Percentiles rank a stretch among this genome's conserved stretches.
Conservation (phyloP, 2,113 vertebrate species). For the Mus spicilegus region DNA sequence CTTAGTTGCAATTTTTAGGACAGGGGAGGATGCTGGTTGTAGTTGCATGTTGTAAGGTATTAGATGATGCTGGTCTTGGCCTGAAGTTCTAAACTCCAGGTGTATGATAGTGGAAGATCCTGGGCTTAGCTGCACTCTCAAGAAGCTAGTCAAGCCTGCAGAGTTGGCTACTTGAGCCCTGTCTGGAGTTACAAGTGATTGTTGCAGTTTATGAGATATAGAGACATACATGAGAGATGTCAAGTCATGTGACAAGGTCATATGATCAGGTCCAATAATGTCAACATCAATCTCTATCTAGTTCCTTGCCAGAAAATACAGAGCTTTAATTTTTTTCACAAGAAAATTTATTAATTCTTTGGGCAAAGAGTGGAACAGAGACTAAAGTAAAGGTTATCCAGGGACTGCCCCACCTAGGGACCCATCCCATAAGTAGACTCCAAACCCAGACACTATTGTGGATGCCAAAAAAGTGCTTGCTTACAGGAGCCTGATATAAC, state of each 20-base stretch:
- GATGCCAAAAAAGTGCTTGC: too few species aligned
- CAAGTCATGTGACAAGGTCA: neutral
- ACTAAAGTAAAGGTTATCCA: too few species aligned
- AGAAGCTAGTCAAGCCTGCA: neutral
- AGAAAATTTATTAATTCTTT: neutral
- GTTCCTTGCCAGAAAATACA: neutral
- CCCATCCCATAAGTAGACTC: too few species aligned
- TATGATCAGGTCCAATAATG: neutral
- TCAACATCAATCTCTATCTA: neutral
- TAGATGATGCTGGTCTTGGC: neutral
- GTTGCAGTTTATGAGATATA: neutral
- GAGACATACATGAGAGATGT: neutral
- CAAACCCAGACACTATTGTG: too few species aligned
- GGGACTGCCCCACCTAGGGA: too few species aligned
- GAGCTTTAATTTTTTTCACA: neutral
- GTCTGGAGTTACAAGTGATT: neutral
- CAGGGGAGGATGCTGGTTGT: accelerated
- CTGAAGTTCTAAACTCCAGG: neutral
- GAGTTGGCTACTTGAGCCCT: neutral
- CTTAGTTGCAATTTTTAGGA: too few species aligned
- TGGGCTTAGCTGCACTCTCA: neutral
- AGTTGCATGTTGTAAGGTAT: too few species aligned
- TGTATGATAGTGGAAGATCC: too few species aligned
- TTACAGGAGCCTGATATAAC: too few species aligned
- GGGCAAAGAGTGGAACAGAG: too few species aligned